These are phyloP conservation scores for Meiosimyza platycephala DNA, from an alignment of 2,888 invertebrate species.

Conservation along the genomic window DNA sequence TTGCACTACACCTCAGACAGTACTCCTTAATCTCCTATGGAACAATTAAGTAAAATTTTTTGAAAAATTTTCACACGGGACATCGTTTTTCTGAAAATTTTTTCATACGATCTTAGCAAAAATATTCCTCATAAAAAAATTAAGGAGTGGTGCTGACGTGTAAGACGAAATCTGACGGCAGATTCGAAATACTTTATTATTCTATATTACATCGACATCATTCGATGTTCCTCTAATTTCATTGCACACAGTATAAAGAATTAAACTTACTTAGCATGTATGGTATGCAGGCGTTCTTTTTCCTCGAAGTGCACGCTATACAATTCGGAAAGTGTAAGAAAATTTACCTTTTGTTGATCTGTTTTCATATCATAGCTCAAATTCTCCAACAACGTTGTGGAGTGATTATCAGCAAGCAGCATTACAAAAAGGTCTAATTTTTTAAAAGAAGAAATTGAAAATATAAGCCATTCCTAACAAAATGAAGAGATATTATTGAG, in stretches of 20 bases:
- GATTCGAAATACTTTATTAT: too few species aligned
- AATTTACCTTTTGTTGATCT: constrained; percentile 62
- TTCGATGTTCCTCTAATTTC: too few species aligned
- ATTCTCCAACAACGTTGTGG: constrained; percentile 53
- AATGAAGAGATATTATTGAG: too few species aligned
- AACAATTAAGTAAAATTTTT: too few species aligned
- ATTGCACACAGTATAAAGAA: neutral
- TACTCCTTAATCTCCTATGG: too few species aligned
- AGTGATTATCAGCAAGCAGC: constrained; percentile 57
- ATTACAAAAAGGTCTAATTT: constrained; percentile 59
- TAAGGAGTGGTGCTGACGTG: neutral
- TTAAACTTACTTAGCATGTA: constrained; percentile 55
- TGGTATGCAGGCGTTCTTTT: constrained; percentile 51
- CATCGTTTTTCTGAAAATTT: neutral
- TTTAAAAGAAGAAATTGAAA: constrained; percentile 10
- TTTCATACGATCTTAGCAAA: neutral
- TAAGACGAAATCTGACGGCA: too few species aligned
- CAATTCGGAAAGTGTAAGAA: constrained; percentile 64
- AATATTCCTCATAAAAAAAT: neutral
- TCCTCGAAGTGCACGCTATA: constrained; percentile 60
- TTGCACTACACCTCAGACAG: too few species aligned
- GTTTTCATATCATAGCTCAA: constrained; percentile 59
- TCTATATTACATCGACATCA: too few species aligned
- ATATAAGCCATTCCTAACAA: neutral
- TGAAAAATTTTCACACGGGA: neutral